These are phyloP conservation scores for Protula sp. DNA, from an alignment of 2,888 invertebrate genomes.

Conservation along the genomic window DNA sequence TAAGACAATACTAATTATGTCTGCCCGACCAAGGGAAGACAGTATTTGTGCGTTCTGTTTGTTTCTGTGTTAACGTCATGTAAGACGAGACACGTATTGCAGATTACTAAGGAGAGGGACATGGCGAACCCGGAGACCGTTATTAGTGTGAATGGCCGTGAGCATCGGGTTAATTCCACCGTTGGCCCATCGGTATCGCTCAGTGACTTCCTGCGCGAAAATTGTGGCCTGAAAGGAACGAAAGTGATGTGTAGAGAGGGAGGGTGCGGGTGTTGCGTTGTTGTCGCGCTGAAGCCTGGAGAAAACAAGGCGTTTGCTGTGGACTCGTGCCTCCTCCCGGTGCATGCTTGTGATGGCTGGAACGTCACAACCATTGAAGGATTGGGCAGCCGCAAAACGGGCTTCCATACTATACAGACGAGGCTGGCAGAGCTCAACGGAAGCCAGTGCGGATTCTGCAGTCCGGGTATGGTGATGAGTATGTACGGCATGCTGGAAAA, in stretches of 20 bases:
- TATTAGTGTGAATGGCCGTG: too few relatives aligned
- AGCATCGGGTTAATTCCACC: too few relatives aligned
- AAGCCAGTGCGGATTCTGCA: slow-evolving; percentile 71
- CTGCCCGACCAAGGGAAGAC: too few relatives aligned
- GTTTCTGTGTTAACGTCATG: too few relatives aligned
- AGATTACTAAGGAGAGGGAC: too few relatives aligned
- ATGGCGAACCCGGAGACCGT: too few relatives aligned
- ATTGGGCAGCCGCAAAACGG: slow-evolving; percentile 61
- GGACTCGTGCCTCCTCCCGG: slow-evolving; percentile 62
- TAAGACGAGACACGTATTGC: too few relatives aligned
- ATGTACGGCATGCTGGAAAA: slow-evolving; percentile 58
- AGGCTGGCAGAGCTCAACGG: slow-evolving; percentile 65
- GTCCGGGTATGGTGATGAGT: slow-evolving; percentile 73
- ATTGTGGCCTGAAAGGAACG: slow-evolving; percentile 35
- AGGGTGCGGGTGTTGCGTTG: slow-evolving; percentile 56
- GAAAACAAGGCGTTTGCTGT: slow-evolving; percentile 29
- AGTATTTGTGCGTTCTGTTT: too few relatives aligned
- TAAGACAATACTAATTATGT: too few relatives aligned
- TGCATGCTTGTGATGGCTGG: slow-evolving; percentile 65
- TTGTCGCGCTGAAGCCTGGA: slow-evolving; percentile 32
- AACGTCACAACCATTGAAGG: slow-evolving; percentile 70
- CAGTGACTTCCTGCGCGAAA: not conserved
- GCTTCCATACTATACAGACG: slow-evolving; percentile 67
- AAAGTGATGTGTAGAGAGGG: slow-evolving; percentile 56
- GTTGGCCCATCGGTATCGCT: not conserved